Percentiles rank a stretch among this genome's conserved stretches.
phyloP scores from a whole-genome alignment of 1,140 invertebrate species.

The Drosophila arizonae region DNA sequence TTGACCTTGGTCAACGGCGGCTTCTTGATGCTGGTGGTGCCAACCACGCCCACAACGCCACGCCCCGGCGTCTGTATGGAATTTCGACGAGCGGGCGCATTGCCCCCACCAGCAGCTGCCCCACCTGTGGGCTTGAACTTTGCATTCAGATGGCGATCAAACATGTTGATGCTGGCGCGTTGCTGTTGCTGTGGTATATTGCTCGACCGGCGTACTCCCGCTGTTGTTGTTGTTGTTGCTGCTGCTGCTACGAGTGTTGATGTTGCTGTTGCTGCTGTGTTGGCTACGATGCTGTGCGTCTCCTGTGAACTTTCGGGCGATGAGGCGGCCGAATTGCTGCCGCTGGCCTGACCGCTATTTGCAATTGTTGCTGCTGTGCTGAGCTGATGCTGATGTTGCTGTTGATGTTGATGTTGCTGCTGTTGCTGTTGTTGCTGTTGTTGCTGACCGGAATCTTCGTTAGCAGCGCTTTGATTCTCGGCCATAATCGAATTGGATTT shows the following conservation, averaged over 20 bases:
- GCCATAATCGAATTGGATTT: conserved; percentile 82
- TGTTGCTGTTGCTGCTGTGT: conserved; percentile 21
- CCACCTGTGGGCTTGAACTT: conserved; percentile 66
- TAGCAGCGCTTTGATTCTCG: conserved; percentile 82
- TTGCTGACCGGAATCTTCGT: conserved; percentile 82
- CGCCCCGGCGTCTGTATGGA: conserved; percentile 66
- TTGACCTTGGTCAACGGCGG: conserved; percentile 71
- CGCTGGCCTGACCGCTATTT: conserved; percentile 42
- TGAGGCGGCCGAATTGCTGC: conserved; percentile 72
- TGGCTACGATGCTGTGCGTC: conserved; percentile 52
- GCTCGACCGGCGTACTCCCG: conserved; percentile 13
- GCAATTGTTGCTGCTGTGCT: conserved; percentile 48
- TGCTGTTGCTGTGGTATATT: conserved; percentile 42
- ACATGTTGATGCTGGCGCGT: conserved; percentile 57
- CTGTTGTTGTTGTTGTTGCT: conserved; percentile 13
- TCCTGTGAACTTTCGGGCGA: conserved; percentile 76
- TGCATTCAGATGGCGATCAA: conserved; percentile 68
- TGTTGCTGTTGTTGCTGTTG: conserved; percentile 67
- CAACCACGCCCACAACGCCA: conserved; percentile 29
- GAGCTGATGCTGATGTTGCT: conserved; percentile 40
- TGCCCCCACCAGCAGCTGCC: conserved; percentile 36
- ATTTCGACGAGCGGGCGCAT: conserved; percentile 59
- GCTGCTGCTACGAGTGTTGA: conserved; percentile 9
- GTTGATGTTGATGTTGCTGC: conserved; percentile 59
- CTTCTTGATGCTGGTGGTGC: conserved; percentile 65